Base-by-base conservation (phyloP, 2,113 vertebrate species). In the Puffinus mauretanicus region DNA sequence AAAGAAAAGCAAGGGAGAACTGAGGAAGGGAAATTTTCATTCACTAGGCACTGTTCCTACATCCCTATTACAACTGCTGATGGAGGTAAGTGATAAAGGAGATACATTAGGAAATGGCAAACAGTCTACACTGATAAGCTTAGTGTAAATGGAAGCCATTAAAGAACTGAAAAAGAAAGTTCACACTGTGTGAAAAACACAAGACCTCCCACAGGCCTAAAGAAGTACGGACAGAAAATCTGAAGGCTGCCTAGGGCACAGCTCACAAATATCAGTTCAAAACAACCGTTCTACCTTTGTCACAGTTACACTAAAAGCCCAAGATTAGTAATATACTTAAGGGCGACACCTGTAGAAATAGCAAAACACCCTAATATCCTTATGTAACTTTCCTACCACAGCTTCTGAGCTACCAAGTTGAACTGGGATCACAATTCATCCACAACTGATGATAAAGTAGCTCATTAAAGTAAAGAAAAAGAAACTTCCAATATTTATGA, bases 281-380 rank as follows among this genome's bases (percentile, higher is more conserved):
- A 85, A n/a, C 21, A 62, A 32, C 8, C 3, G 0, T n/a, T 81
- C 42, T 36, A 60, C 36, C 25, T 87, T 66, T 57, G 55, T 36
- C 60, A 71, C 42, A 79, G 65, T 79, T 24, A 57, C 6, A 30
- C 19, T 22, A 22, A 38, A 78, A 73, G 47, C 11, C n/a, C n/a
- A 77, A 34, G 32, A 69, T 34, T 10, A 62, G 40, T 20, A 82
- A 88, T 30, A 54, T 32, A 69, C 15, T 44, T 54, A 44, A 82
- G 70, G 1, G 0, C 0, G 0, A 10, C 6, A 5, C 27, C 47
- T 58, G 36, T 5, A 51, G 46, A 79, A 87, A 82, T 5, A 73
- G 40, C 7, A 42, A 26, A 65, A 75, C 20, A 55, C 10, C 24
- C 16, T 10, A 22, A 55, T 47, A 73, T 15, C 10, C 26, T 87